phyloP scores from a whole-genome alignment of 2,888 invertebrate genomes.

The Seira musarum region DNA sequence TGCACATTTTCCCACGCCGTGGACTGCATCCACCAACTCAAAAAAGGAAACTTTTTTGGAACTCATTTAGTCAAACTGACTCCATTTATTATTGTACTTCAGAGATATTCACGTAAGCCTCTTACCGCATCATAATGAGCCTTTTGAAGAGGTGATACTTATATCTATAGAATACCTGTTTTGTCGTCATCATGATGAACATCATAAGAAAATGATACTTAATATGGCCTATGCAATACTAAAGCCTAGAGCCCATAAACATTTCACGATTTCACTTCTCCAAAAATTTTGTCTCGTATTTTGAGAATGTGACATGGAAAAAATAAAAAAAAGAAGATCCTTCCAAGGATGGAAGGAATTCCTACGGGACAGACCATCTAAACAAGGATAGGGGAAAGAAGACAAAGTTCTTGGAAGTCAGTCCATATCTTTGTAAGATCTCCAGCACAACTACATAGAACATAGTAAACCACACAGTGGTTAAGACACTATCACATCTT shows the following conservation, averaged over 20 bases:
- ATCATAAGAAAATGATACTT: not conserved
- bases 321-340: not conserved
- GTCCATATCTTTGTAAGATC: not conserved
- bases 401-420: not conserved
- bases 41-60: not conserved
- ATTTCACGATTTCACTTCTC: not conserved
- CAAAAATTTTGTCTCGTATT: not conserved
- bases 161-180: not conserved
- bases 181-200: not conserved
- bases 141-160: constrained; percentile 17
- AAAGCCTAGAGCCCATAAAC: not conserved
- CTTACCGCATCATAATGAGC: constrained; percentile 48
- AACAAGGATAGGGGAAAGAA: not conserved
- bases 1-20: not conserved
- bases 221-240: not conserved
- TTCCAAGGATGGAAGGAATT: not conserved
- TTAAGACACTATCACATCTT: too few relatives aligned
- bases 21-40: not conserved
- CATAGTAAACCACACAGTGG: not conserved
- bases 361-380: not conserved
- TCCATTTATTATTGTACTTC: constrained; percentile 39
- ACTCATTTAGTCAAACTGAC: too few relatives aligned
- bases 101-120: constrained; percentile 49
- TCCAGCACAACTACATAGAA: not conserved
- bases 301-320: not conserved